Evolutionary conservation across 2,797 vertebrate species (phyloP).

Genomic region (Crossoptilon crossoptilon): DNA sequence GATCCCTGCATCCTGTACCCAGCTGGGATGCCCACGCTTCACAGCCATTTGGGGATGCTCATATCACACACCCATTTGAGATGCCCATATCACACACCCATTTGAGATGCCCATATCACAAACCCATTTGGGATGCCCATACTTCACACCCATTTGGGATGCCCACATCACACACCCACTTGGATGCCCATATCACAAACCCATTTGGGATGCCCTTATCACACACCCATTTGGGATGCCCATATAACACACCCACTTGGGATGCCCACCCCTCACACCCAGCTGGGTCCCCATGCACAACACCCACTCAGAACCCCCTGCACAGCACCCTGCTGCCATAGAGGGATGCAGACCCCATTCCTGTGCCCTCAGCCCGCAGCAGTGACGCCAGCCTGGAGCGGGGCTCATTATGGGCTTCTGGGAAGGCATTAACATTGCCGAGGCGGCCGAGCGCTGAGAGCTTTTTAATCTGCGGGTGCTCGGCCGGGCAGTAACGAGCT

Average conservation of each 20-base stretch:
- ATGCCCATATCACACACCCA: no score
- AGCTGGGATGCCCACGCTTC: no score
- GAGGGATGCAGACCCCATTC: not conserved
- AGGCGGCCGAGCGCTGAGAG: constrained; percentile 28
- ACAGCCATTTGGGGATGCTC: not conserved
- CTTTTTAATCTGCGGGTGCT: constrained; percentile 68
- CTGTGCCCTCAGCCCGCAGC: not conserved
- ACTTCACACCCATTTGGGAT: no score
- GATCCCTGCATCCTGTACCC: not conserved
- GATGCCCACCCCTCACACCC: not conserved
- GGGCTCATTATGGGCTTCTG: constrained; percentile 21
- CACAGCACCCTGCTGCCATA: not conserved
- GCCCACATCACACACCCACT: no score
- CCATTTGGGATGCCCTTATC: no score
- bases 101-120: no score
- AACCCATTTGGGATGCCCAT: no score
- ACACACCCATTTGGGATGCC: no score
- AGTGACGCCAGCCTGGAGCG: not conserved
- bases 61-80: no score
- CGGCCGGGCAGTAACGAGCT: constrained; percentile 39
- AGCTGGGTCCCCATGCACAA: not conserved
- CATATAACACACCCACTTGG: no score
- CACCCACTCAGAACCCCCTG: not conserved
- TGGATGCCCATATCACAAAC: no score
- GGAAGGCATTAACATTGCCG: constrained; percentile 45